Base-by-base conservation (phyloP, 1,140 invertebrate genomes). In the Nomia melanderi region DNA sequence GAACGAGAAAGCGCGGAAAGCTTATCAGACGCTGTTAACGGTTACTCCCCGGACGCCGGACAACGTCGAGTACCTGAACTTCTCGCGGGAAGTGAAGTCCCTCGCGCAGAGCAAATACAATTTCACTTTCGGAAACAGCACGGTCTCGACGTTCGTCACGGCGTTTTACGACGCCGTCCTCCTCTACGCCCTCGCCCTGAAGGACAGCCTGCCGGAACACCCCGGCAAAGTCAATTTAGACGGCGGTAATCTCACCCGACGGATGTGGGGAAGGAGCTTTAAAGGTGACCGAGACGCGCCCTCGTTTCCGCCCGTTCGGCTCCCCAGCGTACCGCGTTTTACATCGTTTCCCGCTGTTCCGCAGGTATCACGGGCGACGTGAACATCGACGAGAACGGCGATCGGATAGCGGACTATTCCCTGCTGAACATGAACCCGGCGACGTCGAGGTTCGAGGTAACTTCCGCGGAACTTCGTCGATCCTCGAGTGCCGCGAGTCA, bases 131-230 rank as follows among this genome's bases (percentile, higher is more conserved):
- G 95, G 94, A 1, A 95, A 95, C 84, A 94, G 93, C 56, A 94
- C 95, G 11, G 95, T 97, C 1, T 96, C 96, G 11, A 96, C 96
- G 25, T 98, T 98, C 87, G 97, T 99, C 20, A 97, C 97, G 3
- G 97, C 98, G 0, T 98, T 99, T 91, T 98, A 99, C 88, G 98
- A 99, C 88, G 96, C 96, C 0, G 97, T 99, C 14, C 93, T 99
- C 0, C 94, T 99, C 14, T 99, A 99, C 90, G 96, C 97, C 0
- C 93, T 97, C 23, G 97, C 97, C 0, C 92, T 99, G 0, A 98
- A 98, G 86, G 96, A 98, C 77, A 98, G 97, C 12, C 91, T 98
- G 11, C 91, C 91, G 0, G 93, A 94, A n/a, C 93, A 94, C 0
- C 91, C 93, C 2, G 93, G 95, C 72, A 94, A 95, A 2, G 88